phyloP scores from a whole-genome alignment of 2,797 vertebrate species.

The Pempheris klunzingeri region DNA sequence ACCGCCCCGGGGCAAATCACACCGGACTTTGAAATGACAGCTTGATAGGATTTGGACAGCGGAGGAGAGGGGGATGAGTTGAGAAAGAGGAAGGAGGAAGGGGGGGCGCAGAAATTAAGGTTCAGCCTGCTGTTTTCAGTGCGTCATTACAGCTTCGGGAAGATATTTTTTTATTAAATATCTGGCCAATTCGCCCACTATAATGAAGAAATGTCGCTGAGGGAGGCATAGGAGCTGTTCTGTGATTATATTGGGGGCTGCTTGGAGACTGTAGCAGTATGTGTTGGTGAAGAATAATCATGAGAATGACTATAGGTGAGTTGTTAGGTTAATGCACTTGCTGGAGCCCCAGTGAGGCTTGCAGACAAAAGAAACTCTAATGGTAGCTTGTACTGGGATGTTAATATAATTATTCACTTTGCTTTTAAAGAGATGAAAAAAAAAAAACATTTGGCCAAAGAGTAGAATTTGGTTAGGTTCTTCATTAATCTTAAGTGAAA shows the following conservation, averaged over 20 bases:
- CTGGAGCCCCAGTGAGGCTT: conserved; percentile 45
- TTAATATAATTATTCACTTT: conserved; percentile 60
- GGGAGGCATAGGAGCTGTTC: conserved; percentile 42
- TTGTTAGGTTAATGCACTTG: conserved; percentile 68
- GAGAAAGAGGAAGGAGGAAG: conserved; percentile 8
- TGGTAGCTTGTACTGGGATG: conserved; percentile 36
- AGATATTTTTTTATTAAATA: conserved; percentile 62
- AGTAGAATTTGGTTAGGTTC: conserved; percentile 4
- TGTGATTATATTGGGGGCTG: conserved; percentile 31
- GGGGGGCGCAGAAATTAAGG: conserved; percentile 27
- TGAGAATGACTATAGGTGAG: conserved; percentile 21
- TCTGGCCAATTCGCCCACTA: conserved; percentile 30
- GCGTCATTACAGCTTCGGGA: conserved; percentile 60
- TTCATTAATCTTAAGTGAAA: conserved; percentile 1
- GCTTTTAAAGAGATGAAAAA: conserved; percentile 54
- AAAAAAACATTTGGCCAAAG: conserved; percentile 6
- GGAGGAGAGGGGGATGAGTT: conserved; percentile 29
- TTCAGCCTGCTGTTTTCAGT: conserved; percentile 63
- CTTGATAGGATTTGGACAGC: conserved; percentile 80
- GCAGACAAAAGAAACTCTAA: conserved; percentile 65
- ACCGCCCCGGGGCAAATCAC: conserved; percentile 79
- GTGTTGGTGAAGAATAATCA: conserved; percentile 45
- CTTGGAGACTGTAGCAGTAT: conserved; percentile 32
- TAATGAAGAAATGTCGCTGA: conserved; percentile 39
- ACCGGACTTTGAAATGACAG: conserved; percentile 80